A percentile compares a stretch with the other conserved stretches of the same genome.
phyloP scores from a whole-genome alignment of 2,888 invertebrate species.

The Lucinisca nassula region DNA sequence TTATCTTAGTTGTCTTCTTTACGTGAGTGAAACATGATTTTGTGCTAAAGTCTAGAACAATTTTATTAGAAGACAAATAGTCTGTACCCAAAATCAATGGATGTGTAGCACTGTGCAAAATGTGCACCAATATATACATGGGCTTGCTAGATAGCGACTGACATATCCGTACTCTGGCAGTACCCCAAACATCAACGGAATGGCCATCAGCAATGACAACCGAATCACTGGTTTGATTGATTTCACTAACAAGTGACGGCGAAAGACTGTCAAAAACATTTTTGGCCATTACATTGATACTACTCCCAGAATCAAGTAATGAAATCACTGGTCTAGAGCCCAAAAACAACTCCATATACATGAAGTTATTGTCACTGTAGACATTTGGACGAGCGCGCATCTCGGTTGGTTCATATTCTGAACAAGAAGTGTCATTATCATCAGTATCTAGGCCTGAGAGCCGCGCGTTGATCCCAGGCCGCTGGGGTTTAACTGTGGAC shows the following conservation, averaged over 20 bases:
- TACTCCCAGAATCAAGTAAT: not conserved
- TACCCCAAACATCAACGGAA: not conserved
- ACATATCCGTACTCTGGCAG: not conserved
- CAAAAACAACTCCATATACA: not conserved
- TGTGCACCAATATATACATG: not conserved
- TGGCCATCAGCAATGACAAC: not conserved
- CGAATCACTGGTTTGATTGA: not conserved
- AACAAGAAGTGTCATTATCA: not conserved
- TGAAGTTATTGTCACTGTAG: not conserved
- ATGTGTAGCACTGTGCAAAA: not conserved
- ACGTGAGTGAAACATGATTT: not conserved
- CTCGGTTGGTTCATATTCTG: not conserved
- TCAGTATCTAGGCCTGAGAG: slow-evolving; percentile 1
- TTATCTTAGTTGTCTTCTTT: not conserved
- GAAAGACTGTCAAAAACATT: not conserved
- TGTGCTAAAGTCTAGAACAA: not conserved
- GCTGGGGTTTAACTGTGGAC: not conserved
- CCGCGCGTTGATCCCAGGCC: not conserved
- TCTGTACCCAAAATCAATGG: not conserved
- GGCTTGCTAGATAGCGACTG: not conserved
- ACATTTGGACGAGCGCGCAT: not conserved
- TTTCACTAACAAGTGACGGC: not conserved
- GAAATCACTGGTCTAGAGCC: not conserved
- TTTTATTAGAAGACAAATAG: not conserved
- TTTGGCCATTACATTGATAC: slow-evolving; percentile 1